Evolutionary conservation across 2,113 vertebrate species (phyloP), one percentile per base, ranked within the genome.

Genomic region (Mugil cephalus): DNA sequence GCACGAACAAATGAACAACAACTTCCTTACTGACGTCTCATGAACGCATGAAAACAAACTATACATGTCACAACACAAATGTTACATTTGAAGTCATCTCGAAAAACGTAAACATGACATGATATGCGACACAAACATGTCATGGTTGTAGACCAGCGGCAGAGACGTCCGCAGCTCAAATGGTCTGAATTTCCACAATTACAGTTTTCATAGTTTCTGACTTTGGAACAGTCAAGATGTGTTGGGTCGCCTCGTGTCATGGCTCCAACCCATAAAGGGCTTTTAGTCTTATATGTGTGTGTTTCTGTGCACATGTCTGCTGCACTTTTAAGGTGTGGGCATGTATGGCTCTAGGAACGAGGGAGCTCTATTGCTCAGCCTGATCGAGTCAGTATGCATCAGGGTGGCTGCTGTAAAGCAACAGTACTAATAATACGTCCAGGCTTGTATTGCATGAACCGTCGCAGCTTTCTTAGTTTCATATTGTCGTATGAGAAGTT

Each of bases 1-100:
- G 92, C 94, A 94, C 89, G 93, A 87, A 95, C 92, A 96, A 96
- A 94, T 94, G 72, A 94, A 94, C 76, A 89, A 91, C 93, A 92
- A 94, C 18, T 68, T n/a, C 52, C 53, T 59, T 52, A 58, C 17
- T 52, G 36, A 81, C 5, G 0, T 70, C 60, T 76, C 77, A 67
- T 67, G 74, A 92, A 93, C 83, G 62, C 68, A 43, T 48, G 69
- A 76, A 38, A 68, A 78, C 24, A 45, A 78, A 77, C 59, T 58
- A 55, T 6, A 77, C 53, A 56, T 63, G 36, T 58, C 52, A 76
- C 76, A 51, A 77, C 59, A 77, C 45, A 70, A 71, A 72, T 10
- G 53, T 75, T 43, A 75, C 74, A 67, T 50, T 40, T 63, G 21
- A 46, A 64, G 65, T 63, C 68, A 75, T 72, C 60, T 67, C 47